phyloP scores from a whole-genome alignment of 2,113 vertebrate species.

The Hirundichthys speculiger region DNA sequence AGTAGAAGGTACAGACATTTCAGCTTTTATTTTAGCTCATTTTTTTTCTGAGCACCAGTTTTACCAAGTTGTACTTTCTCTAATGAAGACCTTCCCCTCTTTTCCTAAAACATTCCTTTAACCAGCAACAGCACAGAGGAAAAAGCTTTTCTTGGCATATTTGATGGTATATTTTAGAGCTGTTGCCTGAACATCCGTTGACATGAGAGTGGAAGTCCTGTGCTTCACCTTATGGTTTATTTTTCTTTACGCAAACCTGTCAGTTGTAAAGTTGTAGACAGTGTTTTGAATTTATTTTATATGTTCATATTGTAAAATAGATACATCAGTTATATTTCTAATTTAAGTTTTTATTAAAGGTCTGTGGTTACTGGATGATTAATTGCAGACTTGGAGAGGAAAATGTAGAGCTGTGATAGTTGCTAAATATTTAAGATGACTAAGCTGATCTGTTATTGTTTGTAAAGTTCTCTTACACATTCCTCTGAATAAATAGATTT shows the following conservation, averaged over 20 bases:
- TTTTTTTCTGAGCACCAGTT: not conserved
- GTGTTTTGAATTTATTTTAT: slow-evolving; percentile 6
- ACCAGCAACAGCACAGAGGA: slow-evolving; percentile 81
- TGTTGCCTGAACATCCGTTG: not conserved
- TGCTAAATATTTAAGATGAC: not conserved
- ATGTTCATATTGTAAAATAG: slow-evolving; percentile 11
- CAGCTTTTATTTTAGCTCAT: not conserved
- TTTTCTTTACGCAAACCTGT: not conserved
- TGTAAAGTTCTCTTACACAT: too few relatives aligned
- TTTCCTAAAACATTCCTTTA: slow-evolving; percentile 1
- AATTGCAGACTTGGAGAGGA: not conserved
- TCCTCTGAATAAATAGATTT: too few relatives aligned
- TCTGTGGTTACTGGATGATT: not conserved
- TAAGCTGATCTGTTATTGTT: too few relatives aligned
- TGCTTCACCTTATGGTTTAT: slow-evolving; percentile 17
- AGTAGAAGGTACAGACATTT: slow-evolving; percentile 48
- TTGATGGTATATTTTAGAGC: slow-evolving; percentile 92
- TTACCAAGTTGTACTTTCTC: not conserved
- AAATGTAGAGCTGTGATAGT: not conserved
- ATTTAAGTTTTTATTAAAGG: slow-evolving; percentile 20
- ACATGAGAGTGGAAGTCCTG: not conserved
- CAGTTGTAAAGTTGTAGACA: not conserved
- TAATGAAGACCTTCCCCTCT: not conserved
- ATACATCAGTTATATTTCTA: not conserved
- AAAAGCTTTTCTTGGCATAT: slow-evolving; percentile 88